phyloP scores from a whole-genome alignment of 2,888 invertebrate species.

The Lasioglossum zephyrum region DNA sequence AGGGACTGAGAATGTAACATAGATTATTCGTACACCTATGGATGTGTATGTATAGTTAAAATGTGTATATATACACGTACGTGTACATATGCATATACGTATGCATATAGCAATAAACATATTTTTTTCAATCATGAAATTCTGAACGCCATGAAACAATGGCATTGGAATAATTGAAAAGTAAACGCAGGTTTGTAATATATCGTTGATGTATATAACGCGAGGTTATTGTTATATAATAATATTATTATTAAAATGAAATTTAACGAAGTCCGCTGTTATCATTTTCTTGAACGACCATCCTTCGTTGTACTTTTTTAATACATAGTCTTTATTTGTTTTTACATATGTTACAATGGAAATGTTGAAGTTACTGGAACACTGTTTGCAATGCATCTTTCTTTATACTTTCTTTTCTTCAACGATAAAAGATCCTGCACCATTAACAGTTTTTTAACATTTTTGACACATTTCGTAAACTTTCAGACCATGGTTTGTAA shows the following conservation, averaged over 20 bases:
- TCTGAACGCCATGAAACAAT: conserved; percentile 48
- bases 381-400: conserved; percentile 74
- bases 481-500: conserved; percentile 58
- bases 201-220: conserved; percentile 83
- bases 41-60: conserved; percentile 45
- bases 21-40: conserved; percentile 64
- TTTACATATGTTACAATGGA: conserved; percentile 84
- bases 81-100: conserved; percentile 61
- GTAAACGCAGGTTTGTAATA: conserved; percentile 78
- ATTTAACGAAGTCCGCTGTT: conserved; percentile 62
- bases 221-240: conserved; percentile 83
- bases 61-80: conserved; percentile 52
- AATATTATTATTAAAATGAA: conserved; percentile 78
- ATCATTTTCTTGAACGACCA: background rate
- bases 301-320: conserved; percentile 49
- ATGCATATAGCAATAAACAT: conserved; percentile 72
- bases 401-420: conserved; percentile 52
- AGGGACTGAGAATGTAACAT: conserved; percentile 69
- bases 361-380: conserved; percentile 82
- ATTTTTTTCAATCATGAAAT: conserved; percentile 66
- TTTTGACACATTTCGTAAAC: conserved; percentile 57
- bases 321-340: conserved; percentile 76
- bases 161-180: conserved; percentile 52
- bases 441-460: conserved; percentile 53
- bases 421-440: conserved; percentile 49